Base-by-base conservation (phyloP, 2,888 invertebrate genomes). In the Lysandra coridon region DNA sequence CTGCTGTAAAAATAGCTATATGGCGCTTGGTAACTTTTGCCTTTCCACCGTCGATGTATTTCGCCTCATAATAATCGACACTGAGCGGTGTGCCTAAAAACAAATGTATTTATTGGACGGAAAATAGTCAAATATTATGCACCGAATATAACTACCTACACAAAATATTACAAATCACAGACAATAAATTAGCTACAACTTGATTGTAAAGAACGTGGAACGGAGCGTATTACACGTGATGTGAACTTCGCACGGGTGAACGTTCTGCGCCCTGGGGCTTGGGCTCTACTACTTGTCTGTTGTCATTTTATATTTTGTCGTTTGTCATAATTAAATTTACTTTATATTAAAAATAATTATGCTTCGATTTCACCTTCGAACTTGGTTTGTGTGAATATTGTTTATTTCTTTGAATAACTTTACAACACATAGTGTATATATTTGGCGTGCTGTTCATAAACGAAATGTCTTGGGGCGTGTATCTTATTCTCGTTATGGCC, bases 401-500 rank as follows among this genome's bases (percentile, higher is more conserved):
- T 73, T 78, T 78, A 73, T 78, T 78, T 75, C 14, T 74, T 53
- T 40, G 73, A 73, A 60, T 79, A 74, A 60, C n/a, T 60, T 60
- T 60, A 57, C 17, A 12, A 75, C 37, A 37, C 33, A 57, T 62
- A 33, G 62, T 64, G 53, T 76, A 62, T 76, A 62, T 75, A 73
- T 73, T 62, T 76, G 40, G 77, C 78, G 73, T 60, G 62, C 73
- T 74, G 57, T 53, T 79, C 80, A 73, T 82, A 80, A 84, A 83
- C 77, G 84, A 79, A 84, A 83, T 83, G 83, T 82, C 79, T 79
- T 77, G 83, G 89, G 91, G 91, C 90, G 91, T 91, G 91, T 91
- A 88, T 86, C 88, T 86, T 85, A 85, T 83, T 84, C 84, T 86
- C 87, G 83, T 88, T 87, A 91, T 92, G 91, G 91, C 90, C 89